A percentile compares a stretch with the other conserved stretches of the same genome.
These are phyloP conservation scores for Picathartes gymnocephalus DNA, from an alignment of 2,113 vertebrate species.

Conservation along the genomic window DNA sequence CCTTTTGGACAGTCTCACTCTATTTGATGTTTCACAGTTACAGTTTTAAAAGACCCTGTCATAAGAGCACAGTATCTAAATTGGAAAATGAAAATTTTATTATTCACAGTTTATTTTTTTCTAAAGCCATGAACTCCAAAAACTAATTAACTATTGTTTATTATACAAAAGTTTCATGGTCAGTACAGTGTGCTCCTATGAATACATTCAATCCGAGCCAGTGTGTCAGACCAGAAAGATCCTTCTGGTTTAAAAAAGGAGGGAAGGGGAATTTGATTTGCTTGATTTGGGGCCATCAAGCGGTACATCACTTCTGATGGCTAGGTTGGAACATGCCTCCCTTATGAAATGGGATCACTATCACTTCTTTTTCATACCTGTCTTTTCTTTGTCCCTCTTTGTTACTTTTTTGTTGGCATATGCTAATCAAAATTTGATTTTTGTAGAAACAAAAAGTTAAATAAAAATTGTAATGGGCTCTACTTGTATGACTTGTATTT, in stretches of 20 bases:
- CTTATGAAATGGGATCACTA: conserved; percentile 17
- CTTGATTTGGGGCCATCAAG: not conserved
- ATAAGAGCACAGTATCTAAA: conserved; percentile 64
- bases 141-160: not conserved
- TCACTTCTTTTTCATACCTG: conserved; percentile 35
- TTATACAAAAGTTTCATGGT: not conserved
- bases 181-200: conserved; percentile 60
- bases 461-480: conserved; percentile 14
- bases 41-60: conserved; percentile 46
- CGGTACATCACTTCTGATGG: conserved; percentile 3
- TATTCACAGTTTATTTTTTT: not conserved
- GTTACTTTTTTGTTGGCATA: conserved; percentile 74
- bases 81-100: not conserved
- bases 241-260: not conserved
- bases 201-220: conserved; percentile 16
- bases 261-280: conserved; percentile 3
- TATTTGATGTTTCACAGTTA: not conserved
- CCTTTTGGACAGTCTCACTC: conserved; percentile 48
- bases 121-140: not conserved
- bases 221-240: not conserved
- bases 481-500: conserved; percentile 32
- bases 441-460: conserved; percentile 49
- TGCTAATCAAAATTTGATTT: conserved; percentile 41
- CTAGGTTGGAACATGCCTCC: conserved; percentile 21
- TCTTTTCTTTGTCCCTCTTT: conserved; percentile 46